phyloP scores from a whole-genome alignment of 2,888 invertebrate genomes.

The Onthophagus sagittarius region DNA sequence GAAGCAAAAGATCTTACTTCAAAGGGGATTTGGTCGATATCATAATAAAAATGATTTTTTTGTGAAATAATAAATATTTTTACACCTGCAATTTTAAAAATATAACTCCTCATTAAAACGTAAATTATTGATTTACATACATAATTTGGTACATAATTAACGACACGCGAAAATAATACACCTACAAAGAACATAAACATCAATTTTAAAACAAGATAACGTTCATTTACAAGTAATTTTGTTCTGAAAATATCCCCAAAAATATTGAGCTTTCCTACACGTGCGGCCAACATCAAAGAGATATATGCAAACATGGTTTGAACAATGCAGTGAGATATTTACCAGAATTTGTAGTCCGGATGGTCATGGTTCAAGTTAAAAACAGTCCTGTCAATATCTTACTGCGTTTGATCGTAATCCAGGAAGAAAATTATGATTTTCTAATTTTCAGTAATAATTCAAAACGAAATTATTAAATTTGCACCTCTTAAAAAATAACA shows the following conservation, averaged over 20 bases:
- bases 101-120: neutral
- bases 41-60: no score
- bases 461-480: neutral
- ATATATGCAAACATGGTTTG: neutral
- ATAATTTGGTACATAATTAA: neutral
- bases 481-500: neutral
- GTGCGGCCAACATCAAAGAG: neutral
- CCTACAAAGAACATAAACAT: neutral
- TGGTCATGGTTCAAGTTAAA: neutral
- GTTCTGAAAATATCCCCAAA: neutral
- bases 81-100: neutral
- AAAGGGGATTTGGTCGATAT: no score
- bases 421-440: neutral
- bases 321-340: neutral
- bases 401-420: neutral
- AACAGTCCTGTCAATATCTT: neutral
- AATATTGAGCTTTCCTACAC: neutral
- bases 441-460: no score
- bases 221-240: neutral
- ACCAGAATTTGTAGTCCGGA: neutral
- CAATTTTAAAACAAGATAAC: neutral
- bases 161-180: neutral
- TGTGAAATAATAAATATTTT: no score
- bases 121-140: neutral
- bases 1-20: no score